Evolutionary conservation across 1,140 invertebrate genomes (phyloP), one percentile per base, ranked within the genome.

Genomic region (Plodia interpunctella): DNA sequence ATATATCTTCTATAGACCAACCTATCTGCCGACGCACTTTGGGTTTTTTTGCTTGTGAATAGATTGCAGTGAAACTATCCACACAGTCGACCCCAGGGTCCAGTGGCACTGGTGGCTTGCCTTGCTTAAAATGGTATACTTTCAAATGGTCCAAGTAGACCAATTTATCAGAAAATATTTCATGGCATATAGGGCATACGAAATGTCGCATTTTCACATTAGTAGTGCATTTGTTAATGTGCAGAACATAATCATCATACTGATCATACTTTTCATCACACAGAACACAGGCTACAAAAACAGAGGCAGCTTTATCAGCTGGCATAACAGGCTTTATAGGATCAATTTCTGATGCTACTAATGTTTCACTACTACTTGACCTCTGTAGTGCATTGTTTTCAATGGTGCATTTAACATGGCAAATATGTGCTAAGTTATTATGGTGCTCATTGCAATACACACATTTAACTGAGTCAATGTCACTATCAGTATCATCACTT

Each of bases 1-100:
- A 89, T 60, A 89, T 87, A 66, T 89, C 85, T 69, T 88, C 87
- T 70, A 86, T 72, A 59, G 87, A 89, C 87, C 87, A 89, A 77
- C 83, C 87, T 57, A 89, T 89, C 68, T 88, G 84, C 6, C 86
- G 75, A 6, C 87, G 72, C 10, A 87, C 63, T 63, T 84, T 88
- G 5, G 82, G 83, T 62, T 74, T 80, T 19, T 81, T 80, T 4
- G 71, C 77, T 68, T 87, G 86, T 38, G 78, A 76, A 59, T 86
- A 72, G 32, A 78, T 78, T 35, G 86, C 81, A 44, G 76, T 76
- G 75, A 83, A 84, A 72, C 49, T 62, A 38, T 88, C 86, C 38
- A 88, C 80, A 70, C 83, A 86, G 61, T 88, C 86, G 20, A 74
- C 66, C 0, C 84, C 83, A 54, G 70, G 55, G 32, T 84, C 76